These are phyloP conservation scores for Rhagophthalmus giganteus DNA, from an alignment of 2,888 invertebrate genomes.

Conservation along the genomic window DNA sequence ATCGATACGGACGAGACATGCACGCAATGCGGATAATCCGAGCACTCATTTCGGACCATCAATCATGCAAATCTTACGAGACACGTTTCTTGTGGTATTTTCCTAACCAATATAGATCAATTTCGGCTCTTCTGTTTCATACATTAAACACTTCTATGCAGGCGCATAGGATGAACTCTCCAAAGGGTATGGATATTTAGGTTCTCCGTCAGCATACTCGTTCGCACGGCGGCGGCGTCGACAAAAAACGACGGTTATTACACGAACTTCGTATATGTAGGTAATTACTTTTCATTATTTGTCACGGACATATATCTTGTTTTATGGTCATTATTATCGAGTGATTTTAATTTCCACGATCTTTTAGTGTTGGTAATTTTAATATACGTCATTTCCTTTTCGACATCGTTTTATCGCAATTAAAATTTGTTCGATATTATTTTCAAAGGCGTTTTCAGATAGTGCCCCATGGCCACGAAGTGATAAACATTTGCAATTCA, in stretches of 20 bases:
- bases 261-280: conserved; percentile 3
- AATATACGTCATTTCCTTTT: neutral
- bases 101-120: conserved; percentile 29
- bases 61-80: conserved; percentile 51
- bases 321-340: conserved; percentile 39
- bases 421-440: neutral
- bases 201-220: conserved; percentile 4
- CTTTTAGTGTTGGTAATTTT: conserved; percentile 1
- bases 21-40: conserved; percentile 52
- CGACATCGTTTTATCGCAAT: neutral
- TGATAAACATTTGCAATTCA: neutral
- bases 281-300: conserved; percentile 40
- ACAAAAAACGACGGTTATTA: neutral
- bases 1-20: conserved; percentile 45
- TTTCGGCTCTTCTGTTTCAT: conserved; percentile 21
- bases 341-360: conserved; percentile 10
- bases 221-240: no score
- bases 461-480: neutral
- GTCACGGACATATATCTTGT: conserved; percentile 41
- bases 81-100: conserved; percentile 36
- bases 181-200: conserved; percentile 16
- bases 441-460: neutral
- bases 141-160: conserved; percentile 18
- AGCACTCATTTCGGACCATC: conserved; percentile 49
- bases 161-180: conserved; percentile 20